Evolutionary conservation across 2,797 vertebrate species (phyloP).

Genomic region (Eleutherodactylus coqui): DNA sequence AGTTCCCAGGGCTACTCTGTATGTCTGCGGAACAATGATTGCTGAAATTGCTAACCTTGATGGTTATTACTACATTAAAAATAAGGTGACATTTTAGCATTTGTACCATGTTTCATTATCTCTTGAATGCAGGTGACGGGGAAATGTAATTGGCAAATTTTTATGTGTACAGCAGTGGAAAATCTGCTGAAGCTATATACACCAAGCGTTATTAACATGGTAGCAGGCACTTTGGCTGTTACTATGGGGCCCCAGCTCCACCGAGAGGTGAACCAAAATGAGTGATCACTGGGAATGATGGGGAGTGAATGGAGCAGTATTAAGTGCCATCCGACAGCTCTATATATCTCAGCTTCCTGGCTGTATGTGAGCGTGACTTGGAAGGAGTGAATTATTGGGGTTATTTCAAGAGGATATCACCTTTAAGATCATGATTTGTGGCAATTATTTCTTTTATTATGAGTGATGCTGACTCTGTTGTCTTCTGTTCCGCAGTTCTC

Average conservation of each 20-base stretch:
- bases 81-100: background rate
- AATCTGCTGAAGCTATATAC: background rate
- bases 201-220: background rate
- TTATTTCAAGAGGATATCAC: too few relatives aligned
- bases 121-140: background rate
- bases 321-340: too few relatives aligned
- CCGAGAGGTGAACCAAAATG: too few relatives aligned
- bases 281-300: too few relatives aligned
- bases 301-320: too few relatives aligned
- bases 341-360: too few relatives aligned
- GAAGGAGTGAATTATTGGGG: too few relatives aligned
- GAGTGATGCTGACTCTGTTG: background rate
- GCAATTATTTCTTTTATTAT: too few relatives aligned
- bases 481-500: background rate
- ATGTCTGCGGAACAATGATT: background rate
- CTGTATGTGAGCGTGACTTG: too few relatives aligned
- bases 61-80: background rate
- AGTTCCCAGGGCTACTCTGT: background rate
- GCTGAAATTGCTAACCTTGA: background rate
- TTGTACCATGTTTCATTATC: background rate
- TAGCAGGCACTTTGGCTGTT: too few relatives aligned
- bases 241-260: too few relatives aligned
- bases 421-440: background rate
- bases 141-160: background rate
- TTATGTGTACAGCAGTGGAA: background rate